phyloP scores from a whole-genome alignment of 1,140 invertebrate genomes.

The Gyrodactylus salaris region DNA sequence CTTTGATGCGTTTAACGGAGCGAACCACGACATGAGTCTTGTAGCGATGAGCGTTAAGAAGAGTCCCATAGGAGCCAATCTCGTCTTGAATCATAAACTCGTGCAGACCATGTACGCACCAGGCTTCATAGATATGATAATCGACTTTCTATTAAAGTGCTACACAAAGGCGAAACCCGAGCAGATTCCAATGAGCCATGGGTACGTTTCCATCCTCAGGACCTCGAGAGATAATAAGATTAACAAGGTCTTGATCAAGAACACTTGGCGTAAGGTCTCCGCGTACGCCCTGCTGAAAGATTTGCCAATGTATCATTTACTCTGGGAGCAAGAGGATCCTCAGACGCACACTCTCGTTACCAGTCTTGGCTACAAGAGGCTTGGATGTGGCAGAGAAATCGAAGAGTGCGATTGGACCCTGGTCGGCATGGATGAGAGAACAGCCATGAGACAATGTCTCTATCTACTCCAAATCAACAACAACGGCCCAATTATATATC shows the following conservation, averaged over 20 bases:
- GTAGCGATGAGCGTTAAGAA: not conserved
- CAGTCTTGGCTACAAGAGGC: not conserved
- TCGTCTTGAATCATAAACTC: not conserved
- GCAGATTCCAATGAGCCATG: not conserved
- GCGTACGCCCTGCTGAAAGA: not conserved
- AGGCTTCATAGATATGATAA: not conserved
- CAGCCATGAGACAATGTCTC: not conserved
- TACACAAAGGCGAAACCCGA: not conserved
- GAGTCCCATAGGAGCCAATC: not conserved
- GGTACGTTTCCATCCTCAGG: not conserved
- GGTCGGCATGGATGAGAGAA: not conserved
- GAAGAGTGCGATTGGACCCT: not conserved
- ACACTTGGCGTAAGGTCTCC: not conserved
- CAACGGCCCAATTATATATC: not conserved
- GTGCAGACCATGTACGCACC: not conserved
- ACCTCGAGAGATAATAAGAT: not conserved
- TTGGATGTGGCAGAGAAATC: not conserved
- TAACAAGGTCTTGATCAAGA: not conserved
- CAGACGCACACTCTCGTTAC: not conserved
- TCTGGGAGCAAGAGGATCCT: not conserved
- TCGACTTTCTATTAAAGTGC: not conserved
- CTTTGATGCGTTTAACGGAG: not conserved
- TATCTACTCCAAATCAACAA: not conserved
- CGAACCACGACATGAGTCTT: not conserved
- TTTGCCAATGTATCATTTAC: not conserved